A percentile compares a stretch with the other conserved stretches of the same genome.
Evolutionary conservation across 1,140 invertebrate genomes (phyloP).

Genomic region (Magallana ariakensis): DNA sequence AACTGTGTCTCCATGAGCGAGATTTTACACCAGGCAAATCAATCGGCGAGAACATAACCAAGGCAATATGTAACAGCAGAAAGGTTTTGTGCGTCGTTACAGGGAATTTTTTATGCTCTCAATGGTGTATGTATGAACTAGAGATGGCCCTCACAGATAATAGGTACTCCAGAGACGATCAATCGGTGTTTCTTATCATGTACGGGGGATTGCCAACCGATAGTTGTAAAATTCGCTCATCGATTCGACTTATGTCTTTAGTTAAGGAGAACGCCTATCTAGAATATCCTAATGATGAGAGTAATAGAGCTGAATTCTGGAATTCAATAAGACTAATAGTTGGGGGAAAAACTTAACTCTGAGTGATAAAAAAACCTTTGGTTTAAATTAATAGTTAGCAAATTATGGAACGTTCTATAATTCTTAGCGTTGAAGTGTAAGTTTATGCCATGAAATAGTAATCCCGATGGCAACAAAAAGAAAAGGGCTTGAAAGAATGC

Average conservation of each 20-base stretch:
- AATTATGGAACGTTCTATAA: too few relatives aligned
- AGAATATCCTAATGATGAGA: conserved; percentile 1
- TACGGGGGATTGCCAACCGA: background rate
- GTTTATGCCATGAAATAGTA: too few relatives aligned
- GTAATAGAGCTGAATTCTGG: background rate
- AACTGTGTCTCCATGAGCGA: conserved; percentile 70
- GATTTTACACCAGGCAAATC: conserved; percentile 66
- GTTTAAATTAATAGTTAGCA: too few relatives aligned
- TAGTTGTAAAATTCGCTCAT: background rate
- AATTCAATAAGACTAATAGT: background rate
- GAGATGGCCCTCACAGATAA: conserved; percentile 69
- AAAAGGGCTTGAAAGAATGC: too few relatives aligned
- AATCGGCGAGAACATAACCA: conserved; percentile 66
- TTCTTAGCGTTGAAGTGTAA: too few relatives aligned
- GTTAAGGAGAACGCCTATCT: background rate
- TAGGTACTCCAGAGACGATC: conserved; percentile 4
- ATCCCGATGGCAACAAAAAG: too few relatives aligned
- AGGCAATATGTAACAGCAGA: conserved; percentile 64
- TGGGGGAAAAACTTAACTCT: too few relatives aligned
- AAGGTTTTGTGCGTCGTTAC: conserved; percentile 65
- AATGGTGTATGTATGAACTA: conserved; percentile 76
- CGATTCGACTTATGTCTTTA: background rate
- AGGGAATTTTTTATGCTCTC: conserved; percentile 58
- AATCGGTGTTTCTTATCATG: background rate
- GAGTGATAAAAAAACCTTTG: too few relatives aligned